These are phyloP conservation scores for Antheraea mylitta DNA, from an alignment of 1,140 invertebrate genomes.

Conservation along the genomic window DNA sequence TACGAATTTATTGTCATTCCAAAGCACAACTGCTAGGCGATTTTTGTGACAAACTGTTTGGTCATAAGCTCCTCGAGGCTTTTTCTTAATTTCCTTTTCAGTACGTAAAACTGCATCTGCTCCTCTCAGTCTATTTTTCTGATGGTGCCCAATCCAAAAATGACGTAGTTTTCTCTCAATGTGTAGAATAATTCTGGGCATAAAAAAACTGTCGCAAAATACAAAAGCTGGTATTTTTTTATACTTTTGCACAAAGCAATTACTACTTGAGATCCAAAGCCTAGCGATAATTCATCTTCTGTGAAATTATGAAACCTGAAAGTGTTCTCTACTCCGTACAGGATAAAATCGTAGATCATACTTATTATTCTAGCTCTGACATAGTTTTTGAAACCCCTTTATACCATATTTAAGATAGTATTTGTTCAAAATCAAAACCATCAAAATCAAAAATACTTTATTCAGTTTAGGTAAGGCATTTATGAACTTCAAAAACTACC, in stretches of 20 bases:
- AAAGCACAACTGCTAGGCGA: neutral
- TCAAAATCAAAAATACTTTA: too few relatives aligned
- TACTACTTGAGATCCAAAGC: constrained; percentile 32
- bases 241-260: constrained; percentile 30
- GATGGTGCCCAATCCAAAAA: constrained; percentile 28
- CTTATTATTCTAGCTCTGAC: constrained; percentile 49
- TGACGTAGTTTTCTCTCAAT: constrained; percentile 26
- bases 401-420: too few relatives aligned
- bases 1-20: constrained; percentile 13
- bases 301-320: constrained; percentile 30
- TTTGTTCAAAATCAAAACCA: too few relatives aligned
- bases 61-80: constrained; percentile 26
- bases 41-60: constrained; percentile 37
- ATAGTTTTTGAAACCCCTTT: constrained; percentile 61
- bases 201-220: constrained; percentile 37
- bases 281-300: constrained; percentile 31
- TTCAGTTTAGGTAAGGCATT: too few relatives aligned
- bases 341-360: constrained; percentile 62
- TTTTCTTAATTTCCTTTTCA: constrained; percentile 55
- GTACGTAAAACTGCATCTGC: constrained; percentile 32
- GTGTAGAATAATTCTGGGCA: constrained; percentile 29
- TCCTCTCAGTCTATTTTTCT: constrained; percentile 28
- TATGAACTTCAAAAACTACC: too few relatives aligned
- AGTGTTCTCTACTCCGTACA: constrained; percentile 48
- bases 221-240: constrained; percentile 24